Evolutionary conservation across 1,140 invertebrate genomes (phyloP).

Genomic region (Tetragnatha versicolor): DNA sequence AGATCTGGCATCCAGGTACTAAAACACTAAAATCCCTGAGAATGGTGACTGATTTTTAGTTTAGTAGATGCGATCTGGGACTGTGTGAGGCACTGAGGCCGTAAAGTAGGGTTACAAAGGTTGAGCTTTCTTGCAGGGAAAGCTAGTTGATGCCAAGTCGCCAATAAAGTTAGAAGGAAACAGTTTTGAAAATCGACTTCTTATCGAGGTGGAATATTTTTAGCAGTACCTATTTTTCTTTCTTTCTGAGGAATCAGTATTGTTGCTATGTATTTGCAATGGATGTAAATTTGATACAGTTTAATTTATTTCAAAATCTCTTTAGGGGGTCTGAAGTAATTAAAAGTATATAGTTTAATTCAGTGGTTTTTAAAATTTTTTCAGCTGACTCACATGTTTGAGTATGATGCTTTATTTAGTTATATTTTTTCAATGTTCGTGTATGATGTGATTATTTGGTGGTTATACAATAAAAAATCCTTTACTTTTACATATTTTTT

Average conservation of each 20-base stretch:
- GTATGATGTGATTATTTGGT: no score
- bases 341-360: no score
- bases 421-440: no score
- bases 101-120: not conserved
- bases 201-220: not conserved
- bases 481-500: no score
- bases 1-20: no score
- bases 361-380: no score
- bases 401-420: no score
- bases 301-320: not conserved
- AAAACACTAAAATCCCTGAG: not conserved
- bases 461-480: no score
- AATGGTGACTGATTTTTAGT: conserved; percentile 29
- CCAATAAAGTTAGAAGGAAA: no score
- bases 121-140: not conserved
- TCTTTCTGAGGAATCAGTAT: not conserved
- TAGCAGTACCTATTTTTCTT: not conserved
- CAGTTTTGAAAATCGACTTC: not conserved
- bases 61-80: conserved; percentile 26
- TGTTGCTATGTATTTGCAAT: not conserved
- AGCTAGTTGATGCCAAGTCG: not conserved
- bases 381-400: no score
- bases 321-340: not conserved
- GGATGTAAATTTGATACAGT: not conserved
- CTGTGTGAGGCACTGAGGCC: not conserved